Base-by-base conservation (phyloP, 2,797 vertebrate species). In the Sebastes vulpes region DNA sequence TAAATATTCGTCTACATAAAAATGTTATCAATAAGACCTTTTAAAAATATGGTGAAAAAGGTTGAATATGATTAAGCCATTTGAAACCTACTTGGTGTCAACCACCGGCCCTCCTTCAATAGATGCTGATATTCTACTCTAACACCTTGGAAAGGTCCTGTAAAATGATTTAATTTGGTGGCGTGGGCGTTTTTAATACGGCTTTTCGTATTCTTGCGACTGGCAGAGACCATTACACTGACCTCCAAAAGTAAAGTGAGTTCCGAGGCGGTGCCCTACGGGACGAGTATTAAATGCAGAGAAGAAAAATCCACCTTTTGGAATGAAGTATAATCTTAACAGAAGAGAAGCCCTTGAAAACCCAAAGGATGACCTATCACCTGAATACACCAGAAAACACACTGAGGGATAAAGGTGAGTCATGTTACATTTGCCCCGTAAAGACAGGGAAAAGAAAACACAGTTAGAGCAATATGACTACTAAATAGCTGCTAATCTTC, bases 401-500 rank as follows among this genome's bases (percentile, higher is more conserved):
- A 61, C 6, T 12, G 3, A n/a, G 12, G 26, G 48, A 60, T 54
- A 16, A 20, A 29, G 5, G 11, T 16, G 11, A 65, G 18, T 70
- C 18, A 79, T n/a, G 3, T 20, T 9, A 20, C 48, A 61, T 11
- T 14, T 12, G 28, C 48, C 29, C 64, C 9, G 14, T 71, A 54
- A 70, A 48, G 3, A 25, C 7, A 28, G 12, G 16, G 9, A 21
- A 6, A 58, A 12, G 7, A 14, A 42, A 46, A 42, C 1, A 48
- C 65, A 31, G 26, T 60, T 29, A 12, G 0, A 21, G 8, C 2
- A 57, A 2, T 70, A 2, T 75, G 9, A 54, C 56, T 69, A 16
- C 28, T 63, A 58, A 65, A 72, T 21, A 42, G 28, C 16, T 54
- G 7, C 6, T 64, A 64, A 81, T 79, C 70, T 58, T 20, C 31